Conservation (phyloP, 2,888 invertebrate species). For the Melanostoma mellinum region DNA sequence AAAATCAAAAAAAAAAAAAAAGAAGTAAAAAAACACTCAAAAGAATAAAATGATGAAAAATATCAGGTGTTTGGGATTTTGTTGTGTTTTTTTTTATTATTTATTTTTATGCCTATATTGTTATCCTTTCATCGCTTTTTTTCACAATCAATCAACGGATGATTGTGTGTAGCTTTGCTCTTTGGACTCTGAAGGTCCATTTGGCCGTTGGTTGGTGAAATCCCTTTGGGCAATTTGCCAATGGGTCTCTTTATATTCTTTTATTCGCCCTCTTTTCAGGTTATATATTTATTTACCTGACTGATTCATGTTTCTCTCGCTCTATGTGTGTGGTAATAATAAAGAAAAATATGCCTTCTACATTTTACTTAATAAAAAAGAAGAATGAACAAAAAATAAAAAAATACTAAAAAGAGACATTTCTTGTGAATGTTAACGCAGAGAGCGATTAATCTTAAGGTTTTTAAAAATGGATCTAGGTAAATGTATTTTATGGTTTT, state of each 20-base stretch:
- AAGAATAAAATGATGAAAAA: conserved; percentile 42
- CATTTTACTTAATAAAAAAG: too few relatives aligned
- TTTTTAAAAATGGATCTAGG: conserved; percentile 28
- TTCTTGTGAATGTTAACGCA: conserved; percentile 34
- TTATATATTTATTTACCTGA: conserved; percentile 63
- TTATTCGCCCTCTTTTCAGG: background rate
- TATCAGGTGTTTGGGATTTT: conserved; percentile 58
- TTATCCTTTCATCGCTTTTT: conserved; percentile 67
- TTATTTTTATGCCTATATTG: conserved; percentile 24
- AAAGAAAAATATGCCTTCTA: conserved; percentile 39
- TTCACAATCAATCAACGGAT: conserved; percentile 70
- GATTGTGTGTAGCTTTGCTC: conserved; percentile 51
- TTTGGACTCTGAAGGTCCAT: conserved; percentile 53
- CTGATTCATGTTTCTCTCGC: conserved; percentile 52
- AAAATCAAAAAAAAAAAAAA: background rate
- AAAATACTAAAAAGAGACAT: too few relatives aligned
- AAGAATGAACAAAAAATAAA: too few relatives aligned
- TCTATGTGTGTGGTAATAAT: conserved; percentile 44
- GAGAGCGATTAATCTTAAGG: conserved; percentile 54
- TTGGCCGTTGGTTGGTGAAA: conserved; percentile 35
- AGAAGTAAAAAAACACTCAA: background rate
- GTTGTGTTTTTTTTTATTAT: conserved; percentile 30
- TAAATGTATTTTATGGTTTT: background rate
- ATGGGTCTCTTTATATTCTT: conserved; percentile 50
- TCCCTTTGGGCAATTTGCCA: conserved; percentile 69